These are phyloP conservation scores for Cynopterus brachyotis DNA, from an alignment of 2,113 vertebrate species.

Conservation along the genomic window DNA sequence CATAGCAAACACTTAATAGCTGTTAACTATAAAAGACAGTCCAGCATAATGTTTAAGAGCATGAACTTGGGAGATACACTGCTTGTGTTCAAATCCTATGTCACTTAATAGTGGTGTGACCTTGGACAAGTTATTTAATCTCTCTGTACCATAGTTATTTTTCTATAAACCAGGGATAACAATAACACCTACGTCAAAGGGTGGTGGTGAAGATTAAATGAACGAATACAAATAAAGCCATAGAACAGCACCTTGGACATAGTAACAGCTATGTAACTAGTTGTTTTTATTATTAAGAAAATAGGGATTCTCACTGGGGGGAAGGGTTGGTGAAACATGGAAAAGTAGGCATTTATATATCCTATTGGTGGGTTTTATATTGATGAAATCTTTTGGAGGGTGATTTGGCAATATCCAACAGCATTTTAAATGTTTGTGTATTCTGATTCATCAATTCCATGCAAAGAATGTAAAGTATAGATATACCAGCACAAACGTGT, in stretches of 20 bases:
- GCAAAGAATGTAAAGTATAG: neutral
- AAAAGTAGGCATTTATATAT: neutral
- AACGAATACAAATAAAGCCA: neutral
- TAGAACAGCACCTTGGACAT: neutral
- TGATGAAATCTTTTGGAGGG: neutral
- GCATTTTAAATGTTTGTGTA: neutral
- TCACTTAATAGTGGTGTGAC: neutral
- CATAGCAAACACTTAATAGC: neutral
- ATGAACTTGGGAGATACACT: neutral
- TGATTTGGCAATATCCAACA: neutral
- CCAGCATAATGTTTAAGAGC: neutral
- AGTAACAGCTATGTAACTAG: neutral
- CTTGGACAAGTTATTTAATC: neutral
- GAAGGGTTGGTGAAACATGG: neutral
- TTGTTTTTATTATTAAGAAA: neutral
- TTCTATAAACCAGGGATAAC: neutral
- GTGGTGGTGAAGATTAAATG: neutral
- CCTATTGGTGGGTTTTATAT: neutral
- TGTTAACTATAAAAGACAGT: neutral
- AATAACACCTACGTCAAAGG: neutral
- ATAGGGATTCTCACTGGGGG: rapidly evolving
- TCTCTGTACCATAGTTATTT: neutral
- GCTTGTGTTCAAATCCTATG: neutral
- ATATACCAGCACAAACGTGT: neutral
- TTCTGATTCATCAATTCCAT: neutral